Evolutionary conservation across 1,140 invertebrate genomes (phyloP).

Genomic region (Bombyx mori): DNA sequence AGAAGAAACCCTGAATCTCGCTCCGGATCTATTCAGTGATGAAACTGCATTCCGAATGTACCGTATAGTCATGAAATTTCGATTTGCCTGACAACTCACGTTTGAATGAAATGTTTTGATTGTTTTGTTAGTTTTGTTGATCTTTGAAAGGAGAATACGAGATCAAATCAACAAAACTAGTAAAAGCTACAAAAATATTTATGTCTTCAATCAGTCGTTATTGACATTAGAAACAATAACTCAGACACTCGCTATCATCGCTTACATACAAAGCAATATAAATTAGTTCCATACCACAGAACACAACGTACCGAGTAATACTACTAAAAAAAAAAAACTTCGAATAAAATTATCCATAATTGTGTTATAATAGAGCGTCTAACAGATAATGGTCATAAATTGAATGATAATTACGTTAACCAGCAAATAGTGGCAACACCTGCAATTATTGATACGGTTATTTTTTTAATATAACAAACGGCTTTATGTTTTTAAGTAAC

Average conservation of each 20-base stretch:
- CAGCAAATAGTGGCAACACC: conserved; percentile 18
- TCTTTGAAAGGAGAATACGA: background rate
- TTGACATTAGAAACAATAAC: conserved; percentile 5
- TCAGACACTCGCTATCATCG: conserved; percentile 8
- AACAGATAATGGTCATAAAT: conserved; percentile 49
- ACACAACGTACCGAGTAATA: conserved; percentile 11
- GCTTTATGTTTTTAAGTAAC: too few relatives aligned
- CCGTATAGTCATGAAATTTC: too few relatives aligned
- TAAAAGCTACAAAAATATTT: background rate
- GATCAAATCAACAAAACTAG: background rate
- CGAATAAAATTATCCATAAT: conserved; percentile 42
- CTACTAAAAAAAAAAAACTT: conserved; percentile 31
- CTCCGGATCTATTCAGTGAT: too few relatives aligned
- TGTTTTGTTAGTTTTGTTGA: background rate
- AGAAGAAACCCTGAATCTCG: too few relatives aligned
- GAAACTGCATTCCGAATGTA: too few relatives aligned
- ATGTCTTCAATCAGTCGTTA: conserved; percentile 3
- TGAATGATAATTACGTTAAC: conserved; percentile 35
- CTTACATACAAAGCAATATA: conserved; percentile 14
- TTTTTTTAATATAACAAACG: conserved; percentile 7
- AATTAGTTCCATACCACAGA: conserved; percentile 37
- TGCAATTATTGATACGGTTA: conserved; percentile 20
- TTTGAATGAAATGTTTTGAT: background rate
- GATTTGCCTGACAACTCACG: too few relatives aligned
- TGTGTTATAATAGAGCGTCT: conserved; percentile 46